Evolutionary conservation across 2,888 invertebrate species (phyloP).

Genomic region (Mellilla xanthometata): DNA sequence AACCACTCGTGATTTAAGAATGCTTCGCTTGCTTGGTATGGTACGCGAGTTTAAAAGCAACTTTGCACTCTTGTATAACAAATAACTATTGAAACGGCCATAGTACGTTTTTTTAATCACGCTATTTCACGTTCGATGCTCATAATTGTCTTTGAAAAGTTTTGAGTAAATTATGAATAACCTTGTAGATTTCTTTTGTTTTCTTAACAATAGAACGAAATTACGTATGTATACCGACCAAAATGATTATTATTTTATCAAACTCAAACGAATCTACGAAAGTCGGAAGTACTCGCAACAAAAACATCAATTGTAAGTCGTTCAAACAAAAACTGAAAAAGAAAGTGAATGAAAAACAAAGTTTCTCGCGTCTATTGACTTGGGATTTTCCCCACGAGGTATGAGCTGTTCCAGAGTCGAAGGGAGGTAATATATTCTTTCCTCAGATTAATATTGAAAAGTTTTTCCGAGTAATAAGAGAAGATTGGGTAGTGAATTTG

Average conservation of each 20-base stretch:
- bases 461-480: background rate
- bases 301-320: slow-evolving; percentile 20
- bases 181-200: too few species aligned
- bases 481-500: background rate
- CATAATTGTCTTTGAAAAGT: too few species aligned
- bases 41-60: too few species aligned
- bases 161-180: too few species aligned
- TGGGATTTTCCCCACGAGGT: slow-evolving; percentile 11
- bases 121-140: too few species aligned
- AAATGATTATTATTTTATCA: background rate
- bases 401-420: slow-evolving; percentile 12
- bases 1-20: too few species aligned
- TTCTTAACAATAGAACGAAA: too few species aligned
- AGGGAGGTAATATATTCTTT: slow-evolving; percentile 8
- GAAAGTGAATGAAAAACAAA: slow-evolving; percentile 23
- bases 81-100: too few species aligned
- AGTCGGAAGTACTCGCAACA: slow-evolving; percentile 8
- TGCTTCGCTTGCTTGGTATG: too few species aligned
- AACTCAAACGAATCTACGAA: slow-evolving; percentile 1
- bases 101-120: too few species aligned
- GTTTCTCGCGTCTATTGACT: slow-evolving; percentile 16
- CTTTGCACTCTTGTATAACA: too few species aligned
- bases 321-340: slow-evolving; percentile 24
- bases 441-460: slow-evolving; percentile 8
- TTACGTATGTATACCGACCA: background rate